Conservation (phyloP, 2,113 vertebrate genomes). For the Sander vitreus region DNA sequence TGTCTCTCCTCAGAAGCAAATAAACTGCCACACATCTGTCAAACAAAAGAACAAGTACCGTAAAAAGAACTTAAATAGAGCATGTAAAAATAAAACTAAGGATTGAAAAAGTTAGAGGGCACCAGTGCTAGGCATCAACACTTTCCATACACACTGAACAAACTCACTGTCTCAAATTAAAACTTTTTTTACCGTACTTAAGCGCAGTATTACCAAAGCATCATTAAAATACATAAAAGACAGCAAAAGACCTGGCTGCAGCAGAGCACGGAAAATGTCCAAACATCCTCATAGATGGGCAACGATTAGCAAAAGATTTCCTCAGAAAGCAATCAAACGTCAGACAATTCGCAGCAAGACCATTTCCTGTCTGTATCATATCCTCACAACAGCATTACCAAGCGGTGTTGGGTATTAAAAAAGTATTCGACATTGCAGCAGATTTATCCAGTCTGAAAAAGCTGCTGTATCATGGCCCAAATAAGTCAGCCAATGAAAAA, state of each 20-base stretch:
- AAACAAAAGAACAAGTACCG: conserved; percentile 6
- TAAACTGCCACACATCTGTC: background rate
- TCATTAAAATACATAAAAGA: background rate
- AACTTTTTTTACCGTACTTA: background rate
- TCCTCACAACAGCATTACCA: background rate
- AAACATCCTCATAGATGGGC: background rate
- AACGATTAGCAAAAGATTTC: background rate
- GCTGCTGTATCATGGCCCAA: conserved; percentile 30
- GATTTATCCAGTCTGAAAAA: conserved; percentile 13
- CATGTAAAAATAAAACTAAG: conserved; percentile 1
- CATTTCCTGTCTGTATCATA: background rate
- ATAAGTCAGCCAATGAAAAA: conserved; percentile 38
- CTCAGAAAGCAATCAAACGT: background rate
- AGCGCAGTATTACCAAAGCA: background rate
- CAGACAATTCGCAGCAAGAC: background rate
- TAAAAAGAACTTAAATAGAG: background rate
- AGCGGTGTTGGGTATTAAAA: background rate
- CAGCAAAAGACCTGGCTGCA: background rate
- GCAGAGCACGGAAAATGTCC: background rate
- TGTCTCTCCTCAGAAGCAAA: background rate
- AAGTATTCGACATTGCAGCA: background rate
- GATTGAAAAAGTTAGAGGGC: background rate
- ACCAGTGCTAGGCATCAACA: background rate
- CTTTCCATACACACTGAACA: background rate
- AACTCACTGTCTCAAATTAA: background rate